Evolutionary conservation across 1,140 invertebrate genomes (phyloP).

Genomic region (Rhagoletis zephyria): DNA sequence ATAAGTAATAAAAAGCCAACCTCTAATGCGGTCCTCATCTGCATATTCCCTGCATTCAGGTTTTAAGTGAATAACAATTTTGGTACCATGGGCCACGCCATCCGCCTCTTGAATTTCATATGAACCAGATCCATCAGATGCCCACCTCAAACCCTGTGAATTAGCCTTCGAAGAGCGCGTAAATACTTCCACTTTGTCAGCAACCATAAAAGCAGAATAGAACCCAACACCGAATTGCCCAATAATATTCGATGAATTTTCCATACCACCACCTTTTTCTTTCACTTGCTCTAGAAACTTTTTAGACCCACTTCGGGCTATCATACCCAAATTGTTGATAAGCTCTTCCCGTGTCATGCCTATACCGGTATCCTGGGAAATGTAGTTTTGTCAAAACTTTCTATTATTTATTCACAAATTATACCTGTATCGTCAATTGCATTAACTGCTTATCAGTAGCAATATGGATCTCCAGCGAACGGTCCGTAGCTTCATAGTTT

Average conservation of each 20-base stretch:
- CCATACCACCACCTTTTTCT: slow-evolving; percentile 77
- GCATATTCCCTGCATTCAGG: slow-evolving; percentile 89
- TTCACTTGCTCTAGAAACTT: slow-evolving; percentile 92
- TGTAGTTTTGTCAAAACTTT: not conserved
- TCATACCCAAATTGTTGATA: slow-evolving; percentile 92
- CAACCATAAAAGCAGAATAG: slow-evolving; percentile 97
- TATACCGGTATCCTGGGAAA: slow-evolving; percentile 86
- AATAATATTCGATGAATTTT: slow-evolving; percentile 86
- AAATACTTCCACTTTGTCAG: slow-evolving; percentile 93
- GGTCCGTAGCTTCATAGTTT: slow-evolving; percentile 75
- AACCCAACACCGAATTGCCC: slow-evolving; percentile 99
- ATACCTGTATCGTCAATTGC: slow-evolving; percentile 88
- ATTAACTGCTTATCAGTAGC: slow-evolving; percentile 89
- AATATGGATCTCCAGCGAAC: slow-evolving; percentile 89
- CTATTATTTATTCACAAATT: slow-evolving; percentile 53
- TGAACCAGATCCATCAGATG: slow-evolving; percentile 90
- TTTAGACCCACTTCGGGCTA: slow-evolving; percentile 95
- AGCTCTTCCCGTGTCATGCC: slow-evolving; percentile 96
- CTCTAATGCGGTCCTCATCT: slow-evolving; percentile 87
- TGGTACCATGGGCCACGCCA: slow-evolving; percentile 89
- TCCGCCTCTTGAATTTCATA: slow-evolving; percentile 92
- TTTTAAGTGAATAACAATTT: slow-evolving; percentile 93
- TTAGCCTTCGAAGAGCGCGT: slow-evolving; percentile 80
- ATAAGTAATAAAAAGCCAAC: slow-evolving; percentile 71
- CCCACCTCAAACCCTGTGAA: slow-evolving; percentile 87